These are phyloP conservation scores for Chroicocephalus ridibundus DNA, from an alignment of 2,113 vertebrate species.

Conservation along the genomic window DNA sequence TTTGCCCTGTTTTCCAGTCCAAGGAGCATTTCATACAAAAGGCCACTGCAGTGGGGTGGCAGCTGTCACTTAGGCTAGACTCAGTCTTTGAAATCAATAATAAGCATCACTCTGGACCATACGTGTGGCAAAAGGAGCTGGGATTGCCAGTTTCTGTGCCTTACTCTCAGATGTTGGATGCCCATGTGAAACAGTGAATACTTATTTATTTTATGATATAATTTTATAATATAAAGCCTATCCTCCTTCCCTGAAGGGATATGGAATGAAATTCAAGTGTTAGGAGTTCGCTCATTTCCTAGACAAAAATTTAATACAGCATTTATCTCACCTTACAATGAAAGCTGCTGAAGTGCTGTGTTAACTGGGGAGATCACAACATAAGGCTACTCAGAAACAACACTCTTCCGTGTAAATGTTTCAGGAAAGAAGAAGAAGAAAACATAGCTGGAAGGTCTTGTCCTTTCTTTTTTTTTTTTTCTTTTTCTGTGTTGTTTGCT, in stretches of 20 bases:
- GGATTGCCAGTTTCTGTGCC: neutral
- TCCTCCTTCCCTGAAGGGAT: neutral
- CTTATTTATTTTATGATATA: neutral
- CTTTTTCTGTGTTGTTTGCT: neutral
- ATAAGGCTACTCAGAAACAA: neutral
- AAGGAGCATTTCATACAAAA: neutral
- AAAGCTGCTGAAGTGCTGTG: neutral
- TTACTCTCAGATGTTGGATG: neutral
- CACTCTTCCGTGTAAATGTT: neutral
- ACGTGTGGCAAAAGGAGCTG: neutral
- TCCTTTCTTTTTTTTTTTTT: neutral
- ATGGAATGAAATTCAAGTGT: neutral
- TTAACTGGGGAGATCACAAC: neutral
- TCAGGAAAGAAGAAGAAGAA: neutral
- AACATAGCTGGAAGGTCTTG: neutral
- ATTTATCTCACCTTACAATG: neutral
- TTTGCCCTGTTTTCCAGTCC: neutral
- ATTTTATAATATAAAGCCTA: neutral
- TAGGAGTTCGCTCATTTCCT: neutral
- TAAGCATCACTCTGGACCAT: neutral
- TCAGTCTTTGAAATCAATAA: neutral
- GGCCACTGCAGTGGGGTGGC: neutral
- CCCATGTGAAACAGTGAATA: neutral
- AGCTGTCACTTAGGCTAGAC: neutral
- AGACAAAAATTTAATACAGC: neutral